Conservation (phyloP, 2,888 invertebrate genomes). For the Platycheirus albimanus region DNA sequence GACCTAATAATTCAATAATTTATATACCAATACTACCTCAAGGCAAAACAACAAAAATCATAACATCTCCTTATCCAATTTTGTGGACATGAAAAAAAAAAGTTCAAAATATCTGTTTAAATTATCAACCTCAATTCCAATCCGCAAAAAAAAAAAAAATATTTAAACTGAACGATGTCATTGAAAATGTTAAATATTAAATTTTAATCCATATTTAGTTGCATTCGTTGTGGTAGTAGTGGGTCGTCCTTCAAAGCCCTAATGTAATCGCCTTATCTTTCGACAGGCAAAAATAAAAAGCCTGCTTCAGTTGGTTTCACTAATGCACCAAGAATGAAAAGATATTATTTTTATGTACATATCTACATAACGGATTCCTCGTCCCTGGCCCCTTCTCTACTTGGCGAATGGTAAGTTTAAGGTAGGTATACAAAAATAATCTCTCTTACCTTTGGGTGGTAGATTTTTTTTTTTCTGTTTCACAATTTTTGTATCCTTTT, state of each 20-base stretch:
- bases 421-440: conserved; percentile 39
- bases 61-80: no score
- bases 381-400: conserved; percentile 1
- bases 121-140: no score
- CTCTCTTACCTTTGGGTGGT: conserved; percentile 18
- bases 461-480: neutral
- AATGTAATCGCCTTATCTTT: conserved; percentile 58
- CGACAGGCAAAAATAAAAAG: conserved; percentile 29
- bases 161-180: conserved; percentile 6
- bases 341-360: neutral
- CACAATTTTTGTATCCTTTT: conserved; percentile 37
- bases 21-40: no score
- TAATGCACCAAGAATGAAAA: conserved; percentile 38
- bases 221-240: neutral
- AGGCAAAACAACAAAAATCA: no score
- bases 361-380: conserved; percentile 5
- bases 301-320: conserved; percentile 43
- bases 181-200: neutral
- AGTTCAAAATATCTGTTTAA: no score
- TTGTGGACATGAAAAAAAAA: no score
- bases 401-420: conserved; percentile 32
- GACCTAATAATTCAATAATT: no score
- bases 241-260: conserved; percentile 14
- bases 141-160: no score
- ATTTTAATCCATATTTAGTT: conserved; percentile 30